Evolutionary conservation across 2,113 vertebrate genomes (phyloP), one percentile per base, ranked within the genome.

Genomic region (Rhodinocichla rosea): DNA sequence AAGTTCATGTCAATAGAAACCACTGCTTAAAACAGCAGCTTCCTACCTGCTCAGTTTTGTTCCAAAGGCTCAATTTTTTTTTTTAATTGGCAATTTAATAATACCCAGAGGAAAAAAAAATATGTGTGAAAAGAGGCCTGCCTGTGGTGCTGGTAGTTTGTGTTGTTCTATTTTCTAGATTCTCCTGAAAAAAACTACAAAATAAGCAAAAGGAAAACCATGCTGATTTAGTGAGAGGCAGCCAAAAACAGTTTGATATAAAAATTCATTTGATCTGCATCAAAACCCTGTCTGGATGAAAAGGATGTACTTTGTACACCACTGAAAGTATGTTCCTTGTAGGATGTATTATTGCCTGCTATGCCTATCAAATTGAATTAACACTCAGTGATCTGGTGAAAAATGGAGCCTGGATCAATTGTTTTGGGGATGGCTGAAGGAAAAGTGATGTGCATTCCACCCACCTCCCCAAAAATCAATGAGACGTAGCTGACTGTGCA

Each of bases 281-380:
- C 73, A 83, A 55, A 92, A 82, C 56, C 28, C 23, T 13, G 40
- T 37, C 40, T 39, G 60, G 83, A 93, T 64, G 70, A 75, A 94
- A 96, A 93, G 56, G 56, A 79, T 52, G 65, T 50, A 30, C 55
- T 94, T 90, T 44, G 27, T 73, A 60, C 2, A 0, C 32, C 67
- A n/a, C 32, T 39, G 28, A 91, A 93, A 87, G 83, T 24, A 74
- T 88, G 70, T 59, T 90, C 92, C 70, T 89, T 79, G 70, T 57
- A 76, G 82, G 86, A 92, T 24, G 32, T 33, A 56, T 69, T 75
- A 49, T 56, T 96, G 65, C 94, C 87, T 50, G 44, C 83, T 83
- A 73, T 83, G 91, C 91, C 55, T 70, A 85, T 93, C 88, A 96
- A 91, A 97, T 67, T 97, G 95, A 95, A 96, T 97, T 97, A 97